Conservation (phyloP, 2,888 invertebrate genomes). For the Seladonia tumulorum region DNA sequence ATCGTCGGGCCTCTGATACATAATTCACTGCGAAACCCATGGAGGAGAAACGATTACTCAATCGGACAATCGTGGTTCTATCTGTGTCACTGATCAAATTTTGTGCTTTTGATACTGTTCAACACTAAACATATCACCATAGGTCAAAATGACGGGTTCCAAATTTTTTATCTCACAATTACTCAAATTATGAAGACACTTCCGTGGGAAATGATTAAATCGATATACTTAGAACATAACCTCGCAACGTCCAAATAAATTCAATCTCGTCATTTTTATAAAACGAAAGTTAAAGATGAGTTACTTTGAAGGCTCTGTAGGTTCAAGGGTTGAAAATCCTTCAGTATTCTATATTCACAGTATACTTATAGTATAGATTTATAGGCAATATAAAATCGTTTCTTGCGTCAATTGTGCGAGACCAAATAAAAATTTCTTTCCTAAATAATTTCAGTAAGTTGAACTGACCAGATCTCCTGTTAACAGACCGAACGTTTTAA, state of each 20-base stretch:
- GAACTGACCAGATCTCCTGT: no score
- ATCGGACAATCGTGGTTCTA: background rate
- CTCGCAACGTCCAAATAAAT: no score
- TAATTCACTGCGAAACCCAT: conserved; percentile 3
- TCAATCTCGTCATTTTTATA: no score
- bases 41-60: conserved; percentile 1
- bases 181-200: no score
- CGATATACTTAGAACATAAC: no score
- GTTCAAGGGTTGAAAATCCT: background rate
- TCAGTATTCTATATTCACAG: background rate
- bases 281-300: no score
- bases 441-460: no score
- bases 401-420: background rate
- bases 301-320: no score
- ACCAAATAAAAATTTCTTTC: background rate
- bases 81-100: background rate
- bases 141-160: no score
- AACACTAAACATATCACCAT: background rate
- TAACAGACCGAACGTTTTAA: background rate
- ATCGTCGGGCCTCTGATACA: conserved; percentile 26
- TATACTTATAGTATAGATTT: background rate
- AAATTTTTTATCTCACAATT: no score
- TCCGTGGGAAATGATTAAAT: no score
- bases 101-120: background rate
- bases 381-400: background rate